phyloP scores from a whole-genome alignment of 2,113 vertebrate genomes.

The Asarcornis scutulata region DNA sequence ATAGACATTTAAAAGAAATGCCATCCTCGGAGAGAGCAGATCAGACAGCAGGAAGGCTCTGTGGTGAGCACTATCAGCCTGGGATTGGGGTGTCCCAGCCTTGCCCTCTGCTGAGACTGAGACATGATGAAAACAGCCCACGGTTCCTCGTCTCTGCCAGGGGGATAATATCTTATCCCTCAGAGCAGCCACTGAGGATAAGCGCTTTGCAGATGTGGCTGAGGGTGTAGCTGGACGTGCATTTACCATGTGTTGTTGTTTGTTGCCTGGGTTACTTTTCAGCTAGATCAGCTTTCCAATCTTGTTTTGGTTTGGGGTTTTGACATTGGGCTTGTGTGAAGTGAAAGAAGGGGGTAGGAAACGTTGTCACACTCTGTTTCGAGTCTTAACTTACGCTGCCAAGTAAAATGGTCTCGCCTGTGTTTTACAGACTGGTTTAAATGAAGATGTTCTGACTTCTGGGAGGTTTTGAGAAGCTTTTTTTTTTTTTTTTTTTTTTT shows the following conservation, averaged over 20 bases:
- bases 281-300: not conserved
- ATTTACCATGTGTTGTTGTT: not conserved
- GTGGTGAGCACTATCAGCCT: not conserved
- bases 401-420: not conserved
- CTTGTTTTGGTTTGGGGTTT: not conserved
- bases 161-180: not conserved
- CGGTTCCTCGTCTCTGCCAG: not conserved
- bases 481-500: not conserved
- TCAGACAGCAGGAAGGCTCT: not conserved
- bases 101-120: not conserved
- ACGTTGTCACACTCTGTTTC: not conserved
- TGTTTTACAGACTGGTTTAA: not conserved
- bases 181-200: not conserved
- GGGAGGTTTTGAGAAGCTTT: not conserved
- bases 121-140: not conserved
- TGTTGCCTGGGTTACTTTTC: conserved; percentile 40
- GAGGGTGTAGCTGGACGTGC: not conserved
- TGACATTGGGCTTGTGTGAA: not conserved
- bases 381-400: not conserved
- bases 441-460: not conserved
- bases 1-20: not conserved
- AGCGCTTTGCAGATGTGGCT: not conserved
- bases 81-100: not conserved
- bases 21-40: not conserved
- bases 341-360: not conserved